Conservation (phyloP, 2,888 invertebrate species). For the Dolichomitus sp. region DNA sequence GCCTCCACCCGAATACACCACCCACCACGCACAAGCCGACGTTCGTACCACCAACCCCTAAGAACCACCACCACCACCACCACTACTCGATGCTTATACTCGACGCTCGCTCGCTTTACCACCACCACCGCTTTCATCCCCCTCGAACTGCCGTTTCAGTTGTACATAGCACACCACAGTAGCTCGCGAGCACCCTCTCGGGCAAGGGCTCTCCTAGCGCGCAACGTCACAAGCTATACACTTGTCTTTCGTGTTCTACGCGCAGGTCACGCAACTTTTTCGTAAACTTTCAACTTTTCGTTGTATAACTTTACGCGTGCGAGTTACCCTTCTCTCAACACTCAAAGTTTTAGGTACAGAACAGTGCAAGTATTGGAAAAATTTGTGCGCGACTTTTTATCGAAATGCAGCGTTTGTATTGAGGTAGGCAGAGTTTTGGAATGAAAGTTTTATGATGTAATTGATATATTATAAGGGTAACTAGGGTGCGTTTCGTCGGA, state of each 20-base stretch:
- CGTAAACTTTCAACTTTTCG: slow-evolving; percentile 21
- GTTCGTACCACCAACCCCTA: slow-evolving; percentile 48
- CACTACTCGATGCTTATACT: slow-evolving; percentile 27
- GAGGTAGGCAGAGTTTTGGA: slow-evolving; percentile 57
- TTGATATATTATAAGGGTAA: slow-evolving; percentile 39
- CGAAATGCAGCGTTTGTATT: slow-evolving; percentile 39
- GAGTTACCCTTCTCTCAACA: background rate
- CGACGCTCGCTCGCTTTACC: slow-evolving; percentile 64
- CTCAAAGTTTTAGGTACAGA: background rate
- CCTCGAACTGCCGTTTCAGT: slow-evolving; percentile 76
- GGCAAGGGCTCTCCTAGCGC: slow-evolving; percentile 80
- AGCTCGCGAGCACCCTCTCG: slow-evolving; percentile 84
- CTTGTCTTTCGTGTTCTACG: slow-evolving; percentile 46
- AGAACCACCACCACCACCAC: slow-evolving; percentile 65
- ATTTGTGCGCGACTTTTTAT: slow-evolving; percentile 34
- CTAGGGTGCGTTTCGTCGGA: slow-evolving; percentile 46
- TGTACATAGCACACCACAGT: slow-evolving; percentile 84
- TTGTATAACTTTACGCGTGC: slow-evolving; percentile 14
- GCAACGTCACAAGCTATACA: slow-evolving; percentile 62
- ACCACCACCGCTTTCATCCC: slow-evolving; percentile 75
- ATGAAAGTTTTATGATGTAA: slow-evolving; percentile 26
- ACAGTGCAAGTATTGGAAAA: slow-evolving; percentile 19
- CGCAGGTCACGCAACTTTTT: slow-evolving; percentile 49
- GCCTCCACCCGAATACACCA: slow-evolving; percentile 79
- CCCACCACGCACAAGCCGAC: slow-evolving; percentile 65